Conservation (phyloP, 2,113 vertebrate species). For the Chloropsis hardwickii region DNA sequence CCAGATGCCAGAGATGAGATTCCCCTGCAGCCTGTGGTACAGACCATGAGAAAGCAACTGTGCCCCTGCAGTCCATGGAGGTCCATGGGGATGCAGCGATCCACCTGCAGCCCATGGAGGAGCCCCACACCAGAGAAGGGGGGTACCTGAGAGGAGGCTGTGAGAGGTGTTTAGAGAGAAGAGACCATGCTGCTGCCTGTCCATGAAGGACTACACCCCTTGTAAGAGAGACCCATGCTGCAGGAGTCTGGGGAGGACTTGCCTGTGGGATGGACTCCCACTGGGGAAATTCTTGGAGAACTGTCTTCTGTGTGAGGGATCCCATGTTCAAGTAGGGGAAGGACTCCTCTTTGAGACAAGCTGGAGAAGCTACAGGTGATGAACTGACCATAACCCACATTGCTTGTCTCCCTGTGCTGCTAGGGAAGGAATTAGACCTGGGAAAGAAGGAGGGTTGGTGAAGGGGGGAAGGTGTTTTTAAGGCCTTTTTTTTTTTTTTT, state of each 20-base stretch:
- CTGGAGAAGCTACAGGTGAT: rapidly evolving
- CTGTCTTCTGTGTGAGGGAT: rapidly evolving
- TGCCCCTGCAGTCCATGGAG: not conserved
- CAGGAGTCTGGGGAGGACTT: not conserved
- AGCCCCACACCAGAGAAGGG: rapidly evolving
- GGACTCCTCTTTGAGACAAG: not conserved
- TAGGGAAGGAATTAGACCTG: not conserved
- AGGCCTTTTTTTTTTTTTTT: not conserved
- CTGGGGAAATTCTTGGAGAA: not conserved
- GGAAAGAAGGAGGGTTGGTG: not conserved
- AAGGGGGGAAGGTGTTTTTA: not conserved
- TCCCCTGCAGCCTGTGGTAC: rapidly evolving
- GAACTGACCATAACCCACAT: not conserved
- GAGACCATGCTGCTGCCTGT: not conserved
- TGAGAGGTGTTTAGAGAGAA: not conserved
- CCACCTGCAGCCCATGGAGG: not conserved
- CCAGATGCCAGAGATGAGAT: not conserved
- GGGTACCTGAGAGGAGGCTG: not conserved
- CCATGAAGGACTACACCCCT: not conserved
- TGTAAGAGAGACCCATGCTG: not conserved
- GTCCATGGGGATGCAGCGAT: no score
- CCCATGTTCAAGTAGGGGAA: not conserved
- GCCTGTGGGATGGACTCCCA: not conserved
- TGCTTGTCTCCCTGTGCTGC: not conserved
- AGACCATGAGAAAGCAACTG: not conserved